Conservation (phyloP, 2,797 vertebrate species). For the Lithobates pipiens region DNA sequence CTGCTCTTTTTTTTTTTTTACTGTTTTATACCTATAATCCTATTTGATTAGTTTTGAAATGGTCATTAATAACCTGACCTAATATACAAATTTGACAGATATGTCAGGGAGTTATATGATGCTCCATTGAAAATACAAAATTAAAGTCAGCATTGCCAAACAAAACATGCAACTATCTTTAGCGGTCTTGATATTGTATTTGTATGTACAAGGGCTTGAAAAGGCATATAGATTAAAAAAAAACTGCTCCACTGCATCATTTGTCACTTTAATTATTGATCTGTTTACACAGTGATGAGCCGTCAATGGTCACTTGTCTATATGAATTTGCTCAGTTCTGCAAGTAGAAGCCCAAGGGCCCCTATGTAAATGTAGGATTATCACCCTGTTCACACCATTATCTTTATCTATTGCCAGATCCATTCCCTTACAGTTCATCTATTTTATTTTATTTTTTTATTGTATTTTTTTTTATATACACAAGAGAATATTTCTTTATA, state of each 20-base stretch:
- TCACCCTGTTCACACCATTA: neutral
- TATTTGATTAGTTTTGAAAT: too few species aligned
- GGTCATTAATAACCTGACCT: too few species aligned
- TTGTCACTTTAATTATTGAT: conserved; percentile 51
- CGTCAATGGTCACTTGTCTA: conserved; percentile 36
- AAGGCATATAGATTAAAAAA: neutral
- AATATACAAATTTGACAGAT: neutral
- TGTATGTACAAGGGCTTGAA: neutral
- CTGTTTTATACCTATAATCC: too few species aligned
- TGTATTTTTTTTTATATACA: neutral
- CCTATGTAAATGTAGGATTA: neutral
- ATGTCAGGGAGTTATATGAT: neutral
- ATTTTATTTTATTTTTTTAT: neutral
- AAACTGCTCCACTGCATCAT: conserved; percentile 36
- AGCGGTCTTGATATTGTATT: too few species aligned
- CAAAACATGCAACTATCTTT: too few species aligned
- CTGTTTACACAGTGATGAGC: conserved; percentile 24
- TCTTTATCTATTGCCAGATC: neutral
- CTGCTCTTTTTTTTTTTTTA: too few species aligned
- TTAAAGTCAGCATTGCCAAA: neutral
- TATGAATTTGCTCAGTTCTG: conserved; percentile 18
- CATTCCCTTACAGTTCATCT: neutral
- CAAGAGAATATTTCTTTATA: too few species aligned
- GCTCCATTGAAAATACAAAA: neutral
- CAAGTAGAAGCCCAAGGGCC: neutral